Evolutionary conservation across 2,888 invertebrate genomes (phyloP).

Genomic region (Drosophila seclusa): DNA sequence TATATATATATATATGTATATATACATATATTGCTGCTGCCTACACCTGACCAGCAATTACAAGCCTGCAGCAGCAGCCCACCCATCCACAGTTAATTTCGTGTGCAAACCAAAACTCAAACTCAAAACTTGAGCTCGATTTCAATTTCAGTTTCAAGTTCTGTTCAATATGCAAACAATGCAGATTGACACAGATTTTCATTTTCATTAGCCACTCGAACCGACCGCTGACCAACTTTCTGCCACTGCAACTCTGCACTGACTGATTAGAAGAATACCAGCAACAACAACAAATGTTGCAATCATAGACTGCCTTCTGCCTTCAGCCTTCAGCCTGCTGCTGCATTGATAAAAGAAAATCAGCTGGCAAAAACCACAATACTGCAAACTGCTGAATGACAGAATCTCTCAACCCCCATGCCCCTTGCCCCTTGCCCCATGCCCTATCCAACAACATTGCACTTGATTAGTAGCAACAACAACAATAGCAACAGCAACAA

Average conservation of each 20-base stretch:
- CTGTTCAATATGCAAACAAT: conserved; percentile 59
- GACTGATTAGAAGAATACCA: conserved; percentile 65
- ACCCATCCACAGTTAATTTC: conserved; percentile 56
- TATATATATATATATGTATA: conserved; percentile 3
- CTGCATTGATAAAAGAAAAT: conserved; percentile 72
- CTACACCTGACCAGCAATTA: conserved; percentile 54
- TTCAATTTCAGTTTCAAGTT: conserved; percentile 25
- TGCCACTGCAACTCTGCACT: conserved; percentile 39
- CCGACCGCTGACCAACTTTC: conserved; percentile 54
- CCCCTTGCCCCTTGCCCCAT: not conserved
- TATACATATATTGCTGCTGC: conserved; percentile 17
- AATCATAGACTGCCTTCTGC: conserved; percentile 50
- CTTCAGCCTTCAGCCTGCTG: conserved; percentile 33
- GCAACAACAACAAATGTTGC: conserved; percentile 21
- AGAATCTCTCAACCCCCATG: not conserved
- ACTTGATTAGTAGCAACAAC: conserved; percentile 70
- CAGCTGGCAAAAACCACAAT: conserved; percentile 69
- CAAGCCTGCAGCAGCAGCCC: conserved; percentile 21
- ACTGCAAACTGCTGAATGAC: conserved; percentile 53
- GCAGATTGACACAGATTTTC: conserved; percentile 74
- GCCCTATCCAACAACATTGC: conserved; percentile 52
- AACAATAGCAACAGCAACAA: conserved; percentile 20
- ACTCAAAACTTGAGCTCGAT: conserved; percentile 15
- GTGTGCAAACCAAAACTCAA: conserved; percentile 26
- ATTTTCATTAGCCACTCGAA: conserved; percentile 56